Evolutionary conservation across 2,888 invertebrate species (phyloP), one percentile per base, ranked within the genome.

Genomic region (Pheosia tremula): DNA sequence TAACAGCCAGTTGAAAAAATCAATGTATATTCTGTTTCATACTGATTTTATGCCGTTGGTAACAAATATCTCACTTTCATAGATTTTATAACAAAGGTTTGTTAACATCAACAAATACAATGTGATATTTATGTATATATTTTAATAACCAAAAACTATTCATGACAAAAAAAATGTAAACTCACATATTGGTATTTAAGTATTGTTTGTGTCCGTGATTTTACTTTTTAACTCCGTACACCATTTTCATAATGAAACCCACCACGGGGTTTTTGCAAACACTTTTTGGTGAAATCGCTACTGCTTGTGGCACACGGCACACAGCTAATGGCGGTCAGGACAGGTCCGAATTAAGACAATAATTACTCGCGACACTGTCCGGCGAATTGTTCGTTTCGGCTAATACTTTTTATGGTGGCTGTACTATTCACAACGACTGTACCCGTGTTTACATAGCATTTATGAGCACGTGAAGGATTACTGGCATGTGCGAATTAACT

Each of bases 261-360:
- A 24, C 24, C 24, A 24, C 0, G 24, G 24, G 0, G 24, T 45
- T 45, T 45, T 8, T 9, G 43, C 9, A 45, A 45, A 39, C 39
- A 6, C 9, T 47, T 47, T 7, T 36, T 37, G n/a, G 5, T 57
- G 1, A 52, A 39, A 5, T 64, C 89, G 90, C 90, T 82, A 2
- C 59, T 77, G 74, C 86, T 72, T 63, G 38, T 80, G 59, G 52
- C 58, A 66, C 64, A 58, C 9, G 56, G 76, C 73, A 62, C 8
- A n/a, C 66, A 71, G 72, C 76, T 86, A 88, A 88, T 86, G 79
- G 90, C 89, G 91, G 92, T 91, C 90, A 89, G 85, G 76, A 80
- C 80, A 82, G 84, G 82, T 81, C 83, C 85, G 88, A 91, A 93
- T 92, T 90, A 91, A 93, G 92, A 93, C 92, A 90, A 92, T 91